phyloP scores from a whole-genome alignment of 2,797 vertebrate species.

The Phoxinus dragarum region DNA sequence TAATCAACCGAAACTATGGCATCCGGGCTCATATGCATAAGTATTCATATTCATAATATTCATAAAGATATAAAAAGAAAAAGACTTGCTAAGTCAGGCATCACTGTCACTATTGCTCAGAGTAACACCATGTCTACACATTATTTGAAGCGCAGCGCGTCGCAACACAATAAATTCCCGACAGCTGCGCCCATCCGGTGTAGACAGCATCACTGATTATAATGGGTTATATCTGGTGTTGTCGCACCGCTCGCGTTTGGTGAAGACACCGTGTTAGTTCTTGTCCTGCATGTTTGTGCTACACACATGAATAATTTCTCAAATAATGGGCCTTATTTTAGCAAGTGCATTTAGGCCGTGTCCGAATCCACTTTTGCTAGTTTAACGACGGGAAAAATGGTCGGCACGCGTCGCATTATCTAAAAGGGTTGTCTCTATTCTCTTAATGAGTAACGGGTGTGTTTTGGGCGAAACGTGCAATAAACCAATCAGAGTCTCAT shows the following conservation, averaged over 20 bases:
- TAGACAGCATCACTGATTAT: not conserved
- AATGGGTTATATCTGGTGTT: not conserved
- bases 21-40: constrained; percentile 1
- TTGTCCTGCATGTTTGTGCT: not conserved
- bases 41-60: not conserved
- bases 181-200: not conserved
- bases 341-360: too few species aligned
- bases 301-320: not conserved
- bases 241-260: not conserved
- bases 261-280: not conserved
- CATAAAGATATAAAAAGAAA: not conserved
- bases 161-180: not conserved
- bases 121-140: not conserved
- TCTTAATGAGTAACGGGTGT: too few species aligned
- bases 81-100: not conserved
- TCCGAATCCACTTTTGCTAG: too few species aligned
- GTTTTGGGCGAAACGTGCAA: too few species aligned
- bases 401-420: too few species aligned
- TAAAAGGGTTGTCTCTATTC: too few species aligned
- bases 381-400: too few species aligned
- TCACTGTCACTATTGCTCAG: not conserved
- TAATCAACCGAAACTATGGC: constrained; percentile 1
- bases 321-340: not conserved
- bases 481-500: too few species aligned
- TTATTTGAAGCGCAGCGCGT: too few species aligned